Conservation (phyloP, 2,113 vertebrate species). For the Rutilus rutilus region DNA sequence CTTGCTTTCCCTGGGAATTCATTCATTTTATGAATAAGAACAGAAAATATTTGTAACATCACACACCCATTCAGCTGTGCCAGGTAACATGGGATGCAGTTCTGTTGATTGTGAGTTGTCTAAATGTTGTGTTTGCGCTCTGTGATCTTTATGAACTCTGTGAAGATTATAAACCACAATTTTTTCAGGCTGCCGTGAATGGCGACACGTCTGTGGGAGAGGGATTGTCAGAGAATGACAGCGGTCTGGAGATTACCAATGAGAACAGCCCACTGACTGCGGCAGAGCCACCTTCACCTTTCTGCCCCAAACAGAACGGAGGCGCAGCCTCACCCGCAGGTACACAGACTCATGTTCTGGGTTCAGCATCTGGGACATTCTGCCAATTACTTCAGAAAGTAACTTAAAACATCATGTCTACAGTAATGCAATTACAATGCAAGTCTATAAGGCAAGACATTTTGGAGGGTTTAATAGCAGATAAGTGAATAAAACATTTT, state of each 20-base stretch:
- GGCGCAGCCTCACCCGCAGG: constrained; percentile 75
- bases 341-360: constrained; percentile 38
- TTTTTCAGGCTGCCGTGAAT: constrained; percentile 71
- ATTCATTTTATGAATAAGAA: constrained; percentile 5
- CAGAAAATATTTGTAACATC: not conserved
- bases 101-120: not conserved
- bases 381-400: not conserved
- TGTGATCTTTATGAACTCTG: not conserved
- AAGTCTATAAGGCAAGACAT: too few relatives aligned
- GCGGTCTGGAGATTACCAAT: constrained; percentile 74
- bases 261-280: constrained; percentile 77
- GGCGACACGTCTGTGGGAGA: constrained; percentile 65
- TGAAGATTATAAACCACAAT: not conserved
- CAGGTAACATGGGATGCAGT: not conserved
- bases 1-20: too few relatives aligned
- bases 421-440: not conserved
- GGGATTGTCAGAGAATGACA: constrained; percentile 72
- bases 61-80: not conserved
- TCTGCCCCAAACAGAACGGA: constrained; percentile 77
- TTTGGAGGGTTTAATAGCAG: too few relatives aligned
- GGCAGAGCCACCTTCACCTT: constrained; percentile 77
- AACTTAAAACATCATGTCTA: not conserved
- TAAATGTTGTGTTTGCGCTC: not conserved
- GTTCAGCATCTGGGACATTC: not conserved
- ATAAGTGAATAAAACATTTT: too few relatives aligned